Evolutionary conservation across 2,113 vertebrate genomes (phyloP).

Genomic region (Callionymus lyra): DNA sequence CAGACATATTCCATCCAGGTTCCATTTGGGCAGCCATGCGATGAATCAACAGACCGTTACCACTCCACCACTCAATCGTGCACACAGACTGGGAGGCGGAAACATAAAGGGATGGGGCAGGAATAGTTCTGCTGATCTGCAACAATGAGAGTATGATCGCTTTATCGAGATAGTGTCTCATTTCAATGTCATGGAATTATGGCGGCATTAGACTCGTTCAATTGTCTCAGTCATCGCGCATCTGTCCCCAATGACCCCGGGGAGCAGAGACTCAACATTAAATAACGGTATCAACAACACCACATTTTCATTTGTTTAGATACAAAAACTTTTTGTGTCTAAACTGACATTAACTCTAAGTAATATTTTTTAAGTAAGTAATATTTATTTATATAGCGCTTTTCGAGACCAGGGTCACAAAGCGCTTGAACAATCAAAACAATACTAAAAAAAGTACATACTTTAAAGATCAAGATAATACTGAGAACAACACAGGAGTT

Average conservation of each 20-base stretch:
- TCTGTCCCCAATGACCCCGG: conserved; percentile 27
- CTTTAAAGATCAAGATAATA: too few relatives aligned
- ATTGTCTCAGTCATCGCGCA: conserved; percentile 39
- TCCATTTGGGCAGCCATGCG: conserved; percentile 54
- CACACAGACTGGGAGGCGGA: conserved; percentile 11
- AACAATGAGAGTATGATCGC: conserved; percentile 45
- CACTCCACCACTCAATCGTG: conserved; percentile 49
- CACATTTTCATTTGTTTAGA: too few relatives aligned
- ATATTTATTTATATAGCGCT: too few relatives aligned
- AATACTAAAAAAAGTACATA: too few relatives aligned
- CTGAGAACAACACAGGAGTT: too few relatives aligned
- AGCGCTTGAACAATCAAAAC: too few relatives aligned
- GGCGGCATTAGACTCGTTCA: conserved; percentile 39
- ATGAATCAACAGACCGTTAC: conserved; percentile 56
- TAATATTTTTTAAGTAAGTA: too few relatives aligned
- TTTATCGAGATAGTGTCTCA: conserved; percentile 50
- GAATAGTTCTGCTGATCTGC: conserved; percentile 28
- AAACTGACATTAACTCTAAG: too few relatives aligned
- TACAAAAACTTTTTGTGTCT: too few relatives aligned
- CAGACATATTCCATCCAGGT: conserved; percentile 51
- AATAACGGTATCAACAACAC: too few relatives aligned
- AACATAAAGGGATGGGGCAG: conserved; percentile 37
- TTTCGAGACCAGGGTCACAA: too few relatives aligned
- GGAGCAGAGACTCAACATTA: conserved; percentile 23
- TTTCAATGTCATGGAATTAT: conserved; percentile 50